Conservation (phyloP, 1,140 invertebrate species). For the Conus betulinus region DNA sequence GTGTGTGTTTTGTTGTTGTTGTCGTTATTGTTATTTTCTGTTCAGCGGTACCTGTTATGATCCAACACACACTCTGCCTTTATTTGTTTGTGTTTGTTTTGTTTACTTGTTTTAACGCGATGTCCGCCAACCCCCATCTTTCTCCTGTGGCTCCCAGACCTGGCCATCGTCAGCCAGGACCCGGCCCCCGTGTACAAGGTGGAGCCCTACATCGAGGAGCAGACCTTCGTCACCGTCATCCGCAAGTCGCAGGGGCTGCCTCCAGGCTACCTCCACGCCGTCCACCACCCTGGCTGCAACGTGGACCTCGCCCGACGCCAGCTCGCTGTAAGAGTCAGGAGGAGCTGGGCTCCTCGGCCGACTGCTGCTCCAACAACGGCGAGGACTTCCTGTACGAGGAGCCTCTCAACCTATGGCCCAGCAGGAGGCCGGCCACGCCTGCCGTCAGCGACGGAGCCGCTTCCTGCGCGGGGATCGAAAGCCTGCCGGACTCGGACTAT, state of each 20-base stretch:
- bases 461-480: too few relatives aligned
- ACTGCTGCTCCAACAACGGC: neutral
- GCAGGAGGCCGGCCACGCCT: neutral
- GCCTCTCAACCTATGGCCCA: too few relatives aligned
- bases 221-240: neutral
- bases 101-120: too few relatives aligned
- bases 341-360: neutral
- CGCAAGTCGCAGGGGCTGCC: neutral
- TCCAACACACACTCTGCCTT: too few relatives aligned
- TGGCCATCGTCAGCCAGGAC: constrained; percentile 6
- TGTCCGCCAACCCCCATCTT: too few relatives aligned
- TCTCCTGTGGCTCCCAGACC: neutral
- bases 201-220: constrained; percentile 14
- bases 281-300: neutral
- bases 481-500: too few relatives aligned
- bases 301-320: neutral
- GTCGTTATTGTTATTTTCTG: too few relatives aligned
- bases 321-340: neutral
- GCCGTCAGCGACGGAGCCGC: too few relatives aligned
- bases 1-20: too few relatives aligned
- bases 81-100: too few relatives aligned
- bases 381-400: neutral
- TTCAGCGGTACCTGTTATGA: too few relatives aligned
- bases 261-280: neutral
- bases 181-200: neutral